Evolutionary conservation across 1,140 invertebrate species (phyloP).

Genomic region (Neotoxoptera formosana): DNA sequence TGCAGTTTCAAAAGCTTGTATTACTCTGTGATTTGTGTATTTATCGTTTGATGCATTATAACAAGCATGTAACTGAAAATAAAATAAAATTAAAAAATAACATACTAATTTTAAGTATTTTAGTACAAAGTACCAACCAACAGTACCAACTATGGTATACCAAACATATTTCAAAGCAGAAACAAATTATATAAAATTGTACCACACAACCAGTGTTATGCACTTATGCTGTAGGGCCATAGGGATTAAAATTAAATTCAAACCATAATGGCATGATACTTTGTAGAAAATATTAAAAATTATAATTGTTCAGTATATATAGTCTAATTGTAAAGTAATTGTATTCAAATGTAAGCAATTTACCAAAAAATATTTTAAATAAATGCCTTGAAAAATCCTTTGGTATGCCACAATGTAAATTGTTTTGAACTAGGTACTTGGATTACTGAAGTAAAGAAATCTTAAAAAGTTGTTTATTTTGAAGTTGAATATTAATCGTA

Average conservation of each 20-base stretch:
- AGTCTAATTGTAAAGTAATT: too few species aligned
- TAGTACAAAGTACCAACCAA: neutral
- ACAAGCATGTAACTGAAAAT: constrained; percentile 89
- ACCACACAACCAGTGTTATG: neutral
- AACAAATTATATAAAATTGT: neutral
- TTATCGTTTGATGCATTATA: constrained; percentile 86
- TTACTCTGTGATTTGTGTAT: constrained; percentile 86
- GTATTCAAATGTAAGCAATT: too few species aligned
- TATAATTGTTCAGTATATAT: neutral
- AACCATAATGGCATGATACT: neutral
- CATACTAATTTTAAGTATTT: neutral
- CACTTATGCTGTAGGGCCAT: neutral
- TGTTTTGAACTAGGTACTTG: neutral
- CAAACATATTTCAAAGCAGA: neutral
- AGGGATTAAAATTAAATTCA: neutral
- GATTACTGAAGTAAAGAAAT: neutral
- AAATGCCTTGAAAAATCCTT: neutral
- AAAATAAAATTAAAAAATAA: neutral
- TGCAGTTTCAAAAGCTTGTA: constrained; percentile 93
- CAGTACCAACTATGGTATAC: neutral
- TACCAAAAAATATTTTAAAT: neutral
- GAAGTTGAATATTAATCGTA: neutral
- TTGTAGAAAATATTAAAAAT: neutral
- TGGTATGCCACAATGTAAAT: neutral
- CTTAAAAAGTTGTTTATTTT: neutral